Base-by-base conservation (phyloP, 2,888 invertebrate genomes). In the Darwinula stevensoni region DNA sequence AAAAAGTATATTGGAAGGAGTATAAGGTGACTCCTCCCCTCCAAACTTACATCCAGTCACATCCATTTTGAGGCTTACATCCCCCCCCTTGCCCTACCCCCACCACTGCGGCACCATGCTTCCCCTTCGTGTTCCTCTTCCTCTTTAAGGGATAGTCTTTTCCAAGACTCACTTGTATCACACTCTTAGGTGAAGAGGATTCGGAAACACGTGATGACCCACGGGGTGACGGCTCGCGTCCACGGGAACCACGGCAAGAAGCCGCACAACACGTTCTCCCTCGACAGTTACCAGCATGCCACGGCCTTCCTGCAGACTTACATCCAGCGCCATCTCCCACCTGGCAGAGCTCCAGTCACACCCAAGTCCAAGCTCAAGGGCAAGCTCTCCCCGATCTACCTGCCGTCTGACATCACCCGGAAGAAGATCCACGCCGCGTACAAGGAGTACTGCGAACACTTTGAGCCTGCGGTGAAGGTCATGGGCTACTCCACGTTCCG, bases 401-500 rank as follows among this genome's bases (percentile, higher is more conserved):
- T 63, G 27, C 57, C 62, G 2, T 50, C 61, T 40, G 62, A 63
- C 39, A 55, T 62, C 14, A 62, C 61, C 1, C 45, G 71, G 36
- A 70, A 70, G 50, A 67, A 67, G 44, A 54, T 72, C 22, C 71
- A 71, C 41, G 67, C 70, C 43, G 63, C 65, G 27, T 72, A 71
- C 45, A 65, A 65, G 43, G 65, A 69, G 41, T 69, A 67, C 44
- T 68, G 69, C 37, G 65, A 65, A 45, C 62, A 65, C 38, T 49
- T 65, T 32, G 66, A 67, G 42, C 66, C 67, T 0, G 63, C 63
- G 33, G 36, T 67, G 11, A 72, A 71, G 49, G 52, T 68, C 12
- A 70, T 73, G 70, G 71, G 72, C 0, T 73, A 71, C 43, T 69
- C 71, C 2, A 71, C 71, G 6, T 73, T 73, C 52, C 56, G 71